Conservation (phyloP, 2,797 vertebrate genomes). For the Cichlasoma orientale region DNA sequence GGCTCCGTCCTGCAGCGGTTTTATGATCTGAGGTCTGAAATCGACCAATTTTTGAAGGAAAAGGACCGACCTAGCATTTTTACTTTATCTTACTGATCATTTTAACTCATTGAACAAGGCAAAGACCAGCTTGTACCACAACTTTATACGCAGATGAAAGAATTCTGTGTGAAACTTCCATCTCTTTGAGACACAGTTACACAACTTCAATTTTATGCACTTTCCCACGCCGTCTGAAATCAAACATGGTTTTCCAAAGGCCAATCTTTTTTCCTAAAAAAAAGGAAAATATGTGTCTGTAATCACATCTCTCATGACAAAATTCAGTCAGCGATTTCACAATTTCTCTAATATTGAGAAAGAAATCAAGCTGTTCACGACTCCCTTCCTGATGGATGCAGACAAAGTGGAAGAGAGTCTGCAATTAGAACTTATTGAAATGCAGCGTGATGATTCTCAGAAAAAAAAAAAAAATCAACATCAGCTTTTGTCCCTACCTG, state of each 20-base stretch:
- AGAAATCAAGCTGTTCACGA: neutral
- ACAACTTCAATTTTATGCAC: too few species aligned
- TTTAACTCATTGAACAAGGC: neutral
- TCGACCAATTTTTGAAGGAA: too few species aligned
- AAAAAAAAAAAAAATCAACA: neutral
- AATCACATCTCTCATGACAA: neutral
- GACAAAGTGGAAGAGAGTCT: neutral
- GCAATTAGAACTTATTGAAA: neutral
- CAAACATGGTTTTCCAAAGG: neutral
- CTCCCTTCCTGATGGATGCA: neutral
- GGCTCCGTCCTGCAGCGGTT: neutral
- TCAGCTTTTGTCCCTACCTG: neutral
- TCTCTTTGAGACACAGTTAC: too few species aligned
- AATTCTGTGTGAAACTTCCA: too few species aligned
- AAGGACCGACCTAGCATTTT: too few species aligned
- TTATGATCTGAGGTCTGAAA: too few species aligned
- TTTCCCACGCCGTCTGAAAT: too few species aligned
- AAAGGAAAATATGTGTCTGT: neutral
- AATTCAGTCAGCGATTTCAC: neutral
- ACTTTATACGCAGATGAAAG: too few species aligned
- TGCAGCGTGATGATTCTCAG: neutral
- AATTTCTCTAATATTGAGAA: constrained; percentile 22
- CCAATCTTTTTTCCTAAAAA: neutral
- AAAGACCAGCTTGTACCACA: too few species aligned
- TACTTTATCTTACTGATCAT: too few species aligned